Base-by-base conservation (phyloP, 2,888 invertebrate species). In the Antheraea yamamai region DNA sequence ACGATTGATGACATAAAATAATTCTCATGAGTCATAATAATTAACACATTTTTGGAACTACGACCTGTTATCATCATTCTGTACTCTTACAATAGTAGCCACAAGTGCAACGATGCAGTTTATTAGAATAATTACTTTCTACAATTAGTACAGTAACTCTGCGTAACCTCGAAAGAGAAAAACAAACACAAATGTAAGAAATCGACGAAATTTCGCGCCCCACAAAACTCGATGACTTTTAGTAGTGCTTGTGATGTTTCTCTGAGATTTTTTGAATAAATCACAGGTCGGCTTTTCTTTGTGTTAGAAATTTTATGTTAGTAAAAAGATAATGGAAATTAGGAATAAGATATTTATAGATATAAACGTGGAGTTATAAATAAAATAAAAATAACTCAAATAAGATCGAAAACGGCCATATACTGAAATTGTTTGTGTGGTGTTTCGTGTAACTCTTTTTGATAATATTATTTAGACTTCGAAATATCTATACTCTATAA, bases 131-230 rank as follows among this genome's bases (percentile, higher is more conserved):
- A 70, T 70, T 70, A 70, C 70, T 70, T 39, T 70, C 70, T 39
- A 70, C n/a, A 39, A 39, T 39, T 39, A 70, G 70, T 70, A n/a
- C 39, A 39, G 39, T 39, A 39, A 20, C 39, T n/a, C 2, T 8
- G n/a, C 20, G 70, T 39, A 39, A 10, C 39, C 70, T 70, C n/a
- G 23, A 61, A 72, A 47, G 74, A 35, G 70, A 72, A 75, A 61
- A 72, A 47, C 71, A 74, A 73, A 73, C 39, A 47, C 39, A 26
- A 70, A 61, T 26, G 61, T 70, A 30, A n/a, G 74, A 71, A 18
- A 16, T 68, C 68, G 30, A 8, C 30, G 47, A 72, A 72, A 75
- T 72, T 61, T 75, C 74, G 71, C 74, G 51, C 74, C 72, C 47
- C 61, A 75, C 61, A 71, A 47, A 74, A 23, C 26, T 68, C 20